Evolutionary conservation across 2,113 vertebrate species (phyloP), one percentile per base, ranked within the genome.

Genomic region (Sinocyclocheilus anshuiensis): DNA sequence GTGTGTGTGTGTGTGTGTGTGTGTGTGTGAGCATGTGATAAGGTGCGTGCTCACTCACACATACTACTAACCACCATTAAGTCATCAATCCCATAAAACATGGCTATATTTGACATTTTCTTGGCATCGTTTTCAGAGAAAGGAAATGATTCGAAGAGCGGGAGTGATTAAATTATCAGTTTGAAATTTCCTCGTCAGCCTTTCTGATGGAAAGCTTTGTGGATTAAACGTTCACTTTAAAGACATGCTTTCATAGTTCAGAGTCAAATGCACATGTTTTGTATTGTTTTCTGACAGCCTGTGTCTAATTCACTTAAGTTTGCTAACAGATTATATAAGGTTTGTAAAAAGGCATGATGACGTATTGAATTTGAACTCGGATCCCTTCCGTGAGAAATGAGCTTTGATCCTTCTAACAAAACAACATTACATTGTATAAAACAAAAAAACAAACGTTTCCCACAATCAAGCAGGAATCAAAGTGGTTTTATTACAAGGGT

Each of bases 41-140:
- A 81, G 61, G 81, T 82, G 81, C 24, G 80, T 82, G 65, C 63
- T 82, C 45, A 13, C 63, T n/a, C 22, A 53, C 65, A 82, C 61
- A 69, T 26, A 39, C n/a, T 81, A 8, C n/a, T 20, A 50, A 12
- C 42, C 42, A 48, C 59, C n/a, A 67, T 45, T 16, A 18, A 63
- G 57, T 63, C 45, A 82, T 20, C 26, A n/a, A 20, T 22, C 26
- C 48, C 22, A 33, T 53, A 71, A 50, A 39, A 39, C 57, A 45
- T 11, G 2, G 16, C 24, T 53, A 55, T 53, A 53, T 33, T 82
- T 71, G 50, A 22, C 45, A 53, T 29, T 53, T 82, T 69, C 45
- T 9, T 82, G 45, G 26, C 42, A 82, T 71, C 11, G 13, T 12
- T 55, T 82, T 24, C 77, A 80, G 55, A 65, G 2, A 50, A 69